Base-by-base conservation (phyloP, 2,797 vertebrate genomes). In the Pseudocheirus occidentalis region DNA sequence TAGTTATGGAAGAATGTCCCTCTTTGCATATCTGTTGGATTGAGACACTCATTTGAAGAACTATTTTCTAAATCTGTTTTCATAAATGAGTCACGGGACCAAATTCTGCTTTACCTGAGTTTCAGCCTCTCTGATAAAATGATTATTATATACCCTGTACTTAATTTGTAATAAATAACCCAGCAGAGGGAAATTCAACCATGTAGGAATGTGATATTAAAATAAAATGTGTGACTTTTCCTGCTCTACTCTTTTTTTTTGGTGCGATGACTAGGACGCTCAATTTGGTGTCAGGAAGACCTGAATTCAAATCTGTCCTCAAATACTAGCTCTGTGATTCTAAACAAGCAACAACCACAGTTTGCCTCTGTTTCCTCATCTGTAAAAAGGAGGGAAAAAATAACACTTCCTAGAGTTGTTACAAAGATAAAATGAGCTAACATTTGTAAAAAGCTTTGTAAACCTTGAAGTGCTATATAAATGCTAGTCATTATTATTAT, bases 221-320 rank as follows among this genome's bases (percentile, higher is more conserved):
- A 73, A 90, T 96, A 93, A 93, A 95, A 94, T 94, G 50, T 93
- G 55, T 95, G 52, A n/a, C 55, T 92, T 95, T 94, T 93, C 4
- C 93, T 66, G 34, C 13, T 66, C 18, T 57, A 18, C 56, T 93
- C 93, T 1, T 93, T 95, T 94, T n/a, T 97, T 96, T 27, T 46
- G 34, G 5, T 31, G n/a, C 2, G 1, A 40, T 24, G 12, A 18
- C 40, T 81, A 46, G 18, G 66, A 18, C 18, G 46, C 18, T 21
- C 16, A 6, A 21, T 18, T 1, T 81, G 18, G 2, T 40, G 28
- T 40, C n/a, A 81, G 2, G 0, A 81, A 40, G 16, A 73, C n/a
- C n/a, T 81, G n/a, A 81, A 81, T 81, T 81, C 66, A 81, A 81
- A 24, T 81, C 66, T 81, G 6, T 81, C 18, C 6, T 40, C n/a